These are phyloP conservation scores for Drusus annulatus DNA, from an alignment of 1,140 invertebrate genomes.

Conservation along the genomic window DNA sequence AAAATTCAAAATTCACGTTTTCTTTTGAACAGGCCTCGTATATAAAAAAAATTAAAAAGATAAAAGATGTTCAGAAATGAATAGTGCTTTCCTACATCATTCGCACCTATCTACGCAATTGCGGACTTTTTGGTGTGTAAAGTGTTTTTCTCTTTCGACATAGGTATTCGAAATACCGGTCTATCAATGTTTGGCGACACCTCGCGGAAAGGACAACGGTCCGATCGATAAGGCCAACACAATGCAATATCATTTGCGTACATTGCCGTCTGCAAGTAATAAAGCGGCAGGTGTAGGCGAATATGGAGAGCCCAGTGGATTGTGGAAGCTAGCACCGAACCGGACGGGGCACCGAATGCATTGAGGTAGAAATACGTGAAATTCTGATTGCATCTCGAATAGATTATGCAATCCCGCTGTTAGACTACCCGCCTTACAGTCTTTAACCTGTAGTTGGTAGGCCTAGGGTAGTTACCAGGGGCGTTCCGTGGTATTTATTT, in stretches of 20 bases:
- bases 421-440: too few species aligned
- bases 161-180: not conserved
- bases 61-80: too few species aligned
- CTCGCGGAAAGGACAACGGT: conserved; percentile 46
- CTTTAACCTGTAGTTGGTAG: too few species aligned
- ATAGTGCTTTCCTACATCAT: too few species aligned
- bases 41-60: too few species aligned
- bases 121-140: too few species aligned
- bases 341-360: conserved; percentile 9
- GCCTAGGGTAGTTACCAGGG: too few species aligned
- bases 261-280: conserved; percentile 41
- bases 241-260: conserved; percentile 49
- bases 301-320: conserved; percentile 8
- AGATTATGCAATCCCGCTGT: not conserved
- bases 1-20: too few species aligned
- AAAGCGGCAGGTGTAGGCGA: conserved; percentile 53
- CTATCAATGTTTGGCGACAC: conserved; percentile 33
- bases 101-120: too few species aligned
- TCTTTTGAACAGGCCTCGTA: too few species aligned
- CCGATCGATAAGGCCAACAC: conserved; percentile 44
- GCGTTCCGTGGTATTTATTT: too few species aligned
- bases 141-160: too few species aligned
- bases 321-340: conserved; percentile 1
- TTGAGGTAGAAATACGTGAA: conserved; percentile 24
- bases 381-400: conserved; percentile 15